Percentiles rank a stretch among this genome's conserved stretches.
phyloP scores from a whole-genome alignment of 2,113 vertebrate genomes.

The Myrmecobius fasciatus region DNA sequence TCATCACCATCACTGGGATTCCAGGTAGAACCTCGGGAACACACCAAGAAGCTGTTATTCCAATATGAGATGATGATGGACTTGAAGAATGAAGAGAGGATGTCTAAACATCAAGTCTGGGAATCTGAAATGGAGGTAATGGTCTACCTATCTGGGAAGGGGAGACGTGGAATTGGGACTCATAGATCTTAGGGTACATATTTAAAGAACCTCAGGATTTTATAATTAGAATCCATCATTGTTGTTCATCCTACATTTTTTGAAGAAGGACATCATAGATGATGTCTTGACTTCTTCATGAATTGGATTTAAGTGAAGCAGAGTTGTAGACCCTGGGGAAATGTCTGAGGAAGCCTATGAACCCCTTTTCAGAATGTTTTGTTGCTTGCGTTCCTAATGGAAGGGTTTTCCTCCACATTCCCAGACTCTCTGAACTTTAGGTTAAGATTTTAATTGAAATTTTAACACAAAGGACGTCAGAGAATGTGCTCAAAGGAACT shows the following conservation, averaged over 20 bases:
- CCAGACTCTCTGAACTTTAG: not conserved
- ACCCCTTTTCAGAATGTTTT: not conserved
- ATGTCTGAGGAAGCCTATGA: not conserved
- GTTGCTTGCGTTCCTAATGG: not conserved
- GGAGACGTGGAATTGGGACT: not conserved
- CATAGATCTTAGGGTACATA: not conserved
- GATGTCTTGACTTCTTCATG: not conserved
- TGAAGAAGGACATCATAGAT: not conserved
- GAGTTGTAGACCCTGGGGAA: not conserved
- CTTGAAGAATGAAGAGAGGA: constrained; percentile 84
- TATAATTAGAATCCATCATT: not conserved
- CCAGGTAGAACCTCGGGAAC: constrained; percentile 85
- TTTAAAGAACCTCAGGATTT: not conserved
- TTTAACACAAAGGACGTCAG: not conserved
- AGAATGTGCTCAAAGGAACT: not conserved
- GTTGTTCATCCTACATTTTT: no score
- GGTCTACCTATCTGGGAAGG: fast-evolving
- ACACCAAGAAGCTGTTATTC: constrained; percentile 78
- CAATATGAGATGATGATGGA: constrained; percentile 82
- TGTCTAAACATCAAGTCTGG: constrained; percentile 74
- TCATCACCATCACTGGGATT: constrained; percentile 29
- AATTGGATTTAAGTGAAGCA: not conserved
- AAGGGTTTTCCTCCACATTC: not conserved
- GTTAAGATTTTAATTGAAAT: not conserved
- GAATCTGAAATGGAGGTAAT: constrained; percentile 88